Evolutionary conservation across 2,888 invertebrate genomes (phyloP).

Genomic region (Chydorus sphaericus): DNA sequence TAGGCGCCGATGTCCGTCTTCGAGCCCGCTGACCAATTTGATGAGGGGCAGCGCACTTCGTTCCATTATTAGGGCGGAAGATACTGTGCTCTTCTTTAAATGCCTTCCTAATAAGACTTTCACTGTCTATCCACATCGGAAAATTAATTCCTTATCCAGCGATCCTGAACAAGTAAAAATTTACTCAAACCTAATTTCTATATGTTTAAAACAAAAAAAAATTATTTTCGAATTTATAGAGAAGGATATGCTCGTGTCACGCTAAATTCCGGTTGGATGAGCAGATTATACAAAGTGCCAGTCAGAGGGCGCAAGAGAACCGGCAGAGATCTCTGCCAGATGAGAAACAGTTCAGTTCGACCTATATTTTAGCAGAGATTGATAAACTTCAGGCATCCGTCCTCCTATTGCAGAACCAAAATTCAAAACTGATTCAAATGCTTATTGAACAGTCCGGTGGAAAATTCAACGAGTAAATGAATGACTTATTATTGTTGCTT

Average conservation of each 20-base stretch:
- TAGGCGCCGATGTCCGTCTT: conserved; percentile 13
- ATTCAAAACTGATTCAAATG: not conserved
- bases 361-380: not conserved
- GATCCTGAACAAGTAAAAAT: not conserved
- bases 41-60: conserved; percentile 8
- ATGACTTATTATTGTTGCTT: too few species aligned
- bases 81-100: conserved; percentile 14
- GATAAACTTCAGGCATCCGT: not conserved
- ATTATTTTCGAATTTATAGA: not conserved
- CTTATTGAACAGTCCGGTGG: too few species aligned
- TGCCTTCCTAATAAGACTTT: conserved; percentile 15
- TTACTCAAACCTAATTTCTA: not conserved
- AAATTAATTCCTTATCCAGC: not conserved
- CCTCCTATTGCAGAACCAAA: not conserved
- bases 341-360: not conserved
- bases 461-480: too few species aligned
- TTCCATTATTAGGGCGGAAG: conserved; percentile 5
- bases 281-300: not conserved
- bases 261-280: not conserved
- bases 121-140: conserved; percentile 14
- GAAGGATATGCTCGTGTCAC: not conserved
- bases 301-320: not conserved
- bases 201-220: not conserved
- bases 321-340: not conserved
- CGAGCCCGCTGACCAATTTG: conserved; percentile 1